These are phyloP conservation scores for Falco berigora DNA, from an alignment of 2,797 vertebrate genomes.

Conservation along the genomic window DNA sequence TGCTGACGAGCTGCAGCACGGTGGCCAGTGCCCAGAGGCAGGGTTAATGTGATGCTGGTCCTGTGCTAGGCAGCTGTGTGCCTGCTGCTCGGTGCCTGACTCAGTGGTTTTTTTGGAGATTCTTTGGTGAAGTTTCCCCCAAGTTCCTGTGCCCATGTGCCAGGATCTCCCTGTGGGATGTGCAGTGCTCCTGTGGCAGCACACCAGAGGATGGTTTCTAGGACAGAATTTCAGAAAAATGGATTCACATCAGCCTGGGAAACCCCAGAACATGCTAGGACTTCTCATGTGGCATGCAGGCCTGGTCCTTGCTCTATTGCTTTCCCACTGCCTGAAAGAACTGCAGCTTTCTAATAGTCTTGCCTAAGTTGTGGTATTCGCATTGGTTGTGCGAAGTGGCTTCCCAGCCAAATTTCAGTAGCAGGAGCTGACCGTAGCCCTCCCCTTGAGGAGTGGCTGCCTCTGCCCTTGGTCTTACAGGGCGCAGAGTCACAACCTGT, in stretches of 20 bases:
- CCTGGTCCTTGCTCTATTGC: neutral
- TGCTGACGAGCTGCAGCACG: neutral
- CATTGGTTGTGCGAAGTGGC: neutral
- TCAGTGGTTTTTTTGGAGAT: neutral
- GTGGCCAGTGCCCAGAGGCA: neutral
- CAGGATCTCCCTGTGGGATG: neutral
- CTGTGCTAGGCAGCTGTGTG: neutral
- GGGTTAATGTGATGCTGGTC: rapidly evolving
- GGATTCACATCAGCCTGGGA: neutral
- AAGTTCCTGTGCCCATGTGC: neutral
- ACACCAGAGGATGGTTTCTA: neutral
- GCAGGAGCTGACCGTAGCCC: neutral
- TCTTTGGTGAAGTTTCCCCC: neutral
- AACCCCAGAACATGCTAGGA: neutral
- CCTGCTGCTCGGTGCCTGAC: neutral
- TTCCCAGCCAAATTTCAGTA: neutral
- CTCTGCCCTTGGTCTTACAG: neutral
- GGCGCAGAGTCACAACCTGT: neutral
- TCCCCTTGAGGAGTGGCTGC: neutral
- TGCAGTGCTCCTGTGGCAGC: neutral
- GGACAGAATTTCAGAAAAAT: neutral
- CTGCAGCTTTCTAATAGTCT: neutral
- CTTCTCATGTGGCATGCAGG: neutral
- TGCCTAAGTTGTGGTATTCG: neutral
- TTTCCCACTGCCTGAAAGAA: neutral